Conservation (phyloP, 2,888 invertebrate species). For the Rhagonycha lutea region DNA sequence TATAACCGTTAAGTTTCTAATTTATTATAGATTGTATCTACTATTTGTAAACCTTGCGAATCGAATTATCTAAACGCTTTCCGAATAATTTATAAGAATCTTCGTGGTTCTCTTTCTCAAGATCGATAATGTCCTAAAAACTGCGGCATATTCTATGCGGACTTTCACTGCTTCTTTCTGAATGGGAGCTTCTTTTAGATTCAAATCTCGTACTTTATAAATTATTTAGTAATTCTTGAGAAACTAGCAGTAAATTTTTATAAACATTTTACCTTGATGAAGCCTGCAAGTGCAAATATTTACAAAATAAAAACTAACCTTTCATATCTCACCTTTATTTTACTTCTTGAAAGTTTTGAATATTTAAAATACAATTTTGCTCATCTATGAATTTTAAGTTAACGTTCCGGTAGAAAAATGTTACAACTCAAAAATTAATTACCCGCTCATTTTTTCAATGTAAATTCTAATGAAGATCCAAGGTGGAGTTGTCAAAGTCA, state of each 20-base stretch:
- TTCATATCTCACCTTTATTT: neutral
- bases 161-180: neutral
- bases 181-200: neutral
- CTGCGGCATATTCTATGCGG: neutral
- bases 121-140: neutral
- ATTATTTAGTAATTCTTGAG: neutral
- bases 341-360: neutral
- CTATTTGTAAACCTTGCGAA: neutral
- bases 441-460: neutral
- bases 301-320: neutral
- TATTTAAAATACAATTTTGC: neutral
- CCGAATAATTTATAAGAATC: neutral
- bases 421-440: neutral
- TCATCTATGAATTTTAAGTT: neutral
- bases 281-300: neutral
- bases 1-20: too few relatives aligned
- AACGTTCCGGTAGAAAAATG: neutral
- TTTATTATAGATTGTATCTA: neutral
- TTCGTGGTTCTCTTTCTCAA: too few relatives aligned
- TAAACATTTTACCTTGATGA: neutral
- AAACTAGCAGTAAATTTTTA: neutral
- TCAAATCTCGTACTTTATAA: neutral
- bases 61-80: neutral
- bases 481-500: neutral
- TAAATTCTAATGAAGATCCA: neutral